Base-by-base conservation (phyloP, 1,140 invertebrate species). In the Ephestia elutella region DNA sequence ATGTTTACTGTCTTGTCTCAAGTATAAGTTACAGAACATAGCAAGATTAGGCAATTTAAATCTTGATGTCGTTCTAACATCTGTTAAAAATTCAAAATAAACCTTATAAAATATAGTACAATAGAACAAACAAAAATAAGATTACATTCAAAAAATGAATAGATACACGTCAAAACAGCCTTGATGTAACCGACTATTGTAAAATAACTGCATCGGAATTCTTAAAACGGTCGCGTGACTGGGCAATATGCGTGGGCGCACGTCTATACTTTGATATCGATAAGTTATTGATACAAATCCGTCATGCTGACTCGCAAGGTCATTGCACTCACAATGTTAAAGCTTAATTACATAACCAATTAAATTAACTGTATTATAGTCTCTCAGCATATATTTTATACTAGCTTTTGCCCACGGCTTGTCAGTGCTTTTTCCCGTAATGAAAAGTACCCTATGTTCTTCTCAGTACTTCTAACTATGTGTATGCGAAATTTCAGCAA, bases 201-300 rank as follows among this genome's bases (percentile, higher is more conserved):
- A 44, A 15, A n/a, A 15, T n/a, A 15, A n/a, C 38, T 15, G 15
- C 38, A 44, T 15, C 15, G 38, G 38, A 44, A 44, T 44, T 38
- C 32, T 38, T 3, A 44, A 44, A 44, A 44, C n/a, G 13, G 38
- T 15, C 38, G 38, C 38, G 38, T 44, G 38, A 44, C 38, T 15
- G 38, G 13, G 7, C 38, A 15, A 9, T 10, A 13, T 35, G 32
- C 32, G 32, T 13, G 38, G 13, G 38, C 38, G n/a, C 38, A 15
- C 38, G 38, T 44, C 38, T 10, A 44, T 7, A 44, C 38, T 44
- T 44, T 44, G 38, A 44, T 44, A 44, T 44, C 38, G 38, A 44
- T 44, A 44, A 44, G 50, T 25, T 25, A 53, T 53, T 53, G 50
- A 53, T 53, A 53, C 50, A 53, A 53, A 53, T 53, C 50, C 50